Percentiles rank a stretch among this genome's conserved stretches.
These are phyloP conservation scores for Macrosteles quadrilineatus DNA, from an alignment of 1,140 invertebrate genomes.

Conservation along the genomic window DNA sequence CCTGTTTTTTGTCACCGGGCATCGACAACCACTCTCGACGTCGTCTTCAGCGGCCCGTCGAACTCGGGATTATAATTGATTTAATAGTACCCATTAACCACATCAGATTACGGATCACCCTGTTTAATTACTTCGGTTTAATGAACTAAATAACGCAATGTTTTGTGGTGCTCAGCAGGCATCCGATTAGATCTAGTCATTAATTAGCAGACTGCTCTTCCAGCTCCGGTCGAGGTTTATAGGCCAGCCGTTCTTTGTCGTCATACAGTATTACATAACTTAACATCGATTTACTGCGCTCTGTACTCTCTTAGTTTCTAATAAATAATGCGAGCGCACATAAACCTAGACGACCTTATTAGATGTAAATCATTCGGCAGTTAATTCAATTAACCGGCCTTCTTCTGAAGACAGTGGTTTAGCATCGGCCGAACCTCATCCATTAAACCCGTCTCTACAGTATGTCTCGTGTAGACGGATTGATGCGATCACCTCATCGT, in stretches of 20 bases:
- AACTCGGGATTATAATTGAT: not conserved
- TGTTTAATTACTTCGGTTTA: slow-evolving; percentile 12
- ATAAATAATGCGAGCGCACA: not conserved
- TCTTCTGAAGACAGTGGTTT: no score
- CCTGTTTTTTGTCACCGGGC: no score
- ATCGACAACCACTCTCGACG: no score
- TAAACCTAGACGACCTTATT: no score
- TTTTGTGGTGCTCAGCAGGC: slow-evolving; percentile 20
- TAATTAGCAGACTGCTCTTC: slow-evolving; percentile 14
- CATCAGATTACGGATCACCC: not conserved
- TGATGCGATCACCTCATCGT: no score
- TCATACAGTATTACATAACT: slow-evolving; percentile 26
- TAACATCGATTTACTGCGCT: not conserved
- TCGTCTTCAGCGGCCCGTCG: no score
- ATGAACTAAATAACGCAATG: slow-evolving; percentile 25
- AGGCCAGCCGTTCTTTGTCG: slow-evolving; percentile 12
- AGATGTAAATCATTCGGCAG: no score
- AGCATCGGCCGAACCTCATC: no score
- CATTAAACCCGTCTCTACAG: no score
- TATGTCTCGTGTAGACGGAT: no score
- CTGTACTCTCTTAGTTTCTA: not conserved
- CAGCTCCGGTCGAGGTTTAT: not conserved
- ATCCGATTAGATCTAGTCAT: slow-evolving; percentile 23
- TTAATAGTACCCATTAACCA: slow-evolving; percentile 12
- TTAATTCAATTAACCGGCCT: no score